These are phyloP conservation scores for Baronia brevicornis DNA, from an alignment of 2,888 invertebrate species.

Conservation along the genomic window DNA sequence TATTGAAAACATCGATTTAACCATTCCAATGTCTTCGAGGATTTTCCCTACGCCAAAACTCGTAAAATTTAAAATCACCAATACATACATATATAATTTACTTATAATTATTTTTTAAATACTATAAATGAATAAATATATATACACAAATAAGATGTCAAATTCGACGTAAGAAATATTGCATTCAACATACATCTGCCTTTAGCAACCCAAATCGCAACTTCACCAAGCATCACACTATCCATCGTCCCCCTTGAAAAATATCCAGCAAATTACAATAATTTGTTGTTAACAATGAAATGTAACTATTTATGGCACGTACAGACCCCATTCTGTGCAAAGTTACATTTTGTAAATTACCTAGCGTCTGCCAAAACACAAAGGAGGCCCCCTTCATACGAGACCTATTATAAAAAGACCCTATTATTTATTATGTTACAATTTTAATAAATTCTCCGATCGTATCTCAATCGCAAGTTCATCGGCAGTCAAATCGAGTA, in stretches of 20 bases:
- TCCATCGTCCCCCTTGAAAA: constrained; percentile 34
- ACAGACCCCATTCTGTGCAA: constrained; percentile 33
- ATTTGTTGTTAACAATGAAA: constrained; percentile 57
- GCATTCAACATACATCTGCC: constrained; percentile 13
- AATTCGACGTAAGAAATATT: background rate
- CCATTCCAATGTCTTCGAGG: no score
- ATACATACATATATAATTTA: no score
- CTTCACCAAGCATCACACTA: constrained; percentile 11
- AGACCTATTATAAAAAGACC: constrained; percentile 61
- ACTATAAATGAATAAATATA: no score
- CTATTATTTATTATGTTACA: constrained; percentile 64
- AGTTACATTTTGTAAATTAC: constrained; percentile 56
- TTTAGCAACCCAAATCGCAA: constrained; percentile 14
- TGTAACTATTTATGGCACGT: constrained; percentile 50
- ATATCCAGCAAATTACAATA: constrained; percentile 55
- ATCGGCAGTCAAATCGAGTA: no score
- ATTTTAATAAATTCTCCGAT: constrained; percentile 56
- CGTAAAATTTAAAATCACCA: no score
- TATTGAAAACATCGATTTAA: no score
- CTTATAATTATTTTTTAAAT: no score
- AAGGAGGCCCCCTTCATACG: constrained; percentile 52
- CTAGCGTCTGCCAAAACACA: constrained; percentile 44
- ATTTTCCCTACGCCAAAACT: no score
- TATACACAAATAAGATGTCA: no score
- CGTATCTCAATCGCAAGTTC: no score